Base-by-base conservation (phyloP, 2,797 vertebrate species). In the Pterois miles region DNA sequence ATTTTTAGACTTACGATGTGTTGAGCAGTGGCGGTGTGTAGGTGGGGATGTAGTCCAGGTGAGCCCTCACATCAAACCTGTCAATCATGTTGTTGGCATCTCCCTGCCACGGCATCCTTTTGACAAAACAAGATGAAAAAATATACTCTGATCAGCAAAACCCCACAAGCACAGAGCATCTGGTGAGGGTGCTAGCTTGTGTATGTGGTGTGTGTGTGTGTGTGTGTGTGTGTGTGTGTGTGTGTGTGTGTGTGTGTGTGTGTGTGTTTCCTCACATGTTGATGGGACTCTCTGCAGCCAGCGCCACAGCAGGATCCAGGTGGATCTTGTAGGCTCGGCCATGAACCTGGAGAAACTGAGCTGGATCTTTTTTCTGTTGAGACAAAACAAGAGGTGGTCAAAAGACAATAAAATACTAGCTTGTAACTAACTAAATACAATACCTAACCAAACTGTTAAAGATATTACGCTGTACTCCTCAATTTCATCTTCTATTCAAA, bases 271-370 rank as follows among this genome's bases (percentile, higher is more conserved):
- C 97, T 95, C 81, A 99, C 97, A 99, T 99, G 93, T 99, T 99
- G 69, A 97, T 96, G 0, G 97, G 98, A 72, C 97, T 98, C 90
- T 99, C 98, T 7, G 98, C 98, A 0, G 98, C 98, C 74, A 99
- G 75, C 0, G 98, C 97, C 2, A 99, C 97, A 0, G 98, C 97
- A 1, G 98, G 97, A 90, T 99, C 98, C 85, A 99, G 93, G 75
- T 98, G 96, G 48, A 99, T 97, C 89, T 98, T 99, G 88, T 98
- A 99, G n/a, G 97, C 95, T n/a, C 97, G 94, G 31, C 98, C 98
- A 3, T 99, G 98, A n/a, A 99, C 97, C 90, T 99, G 98, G 38
- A 99, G 96, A 87, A 99, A 99, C 95, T 99, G 98, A n/a, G 98
- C 98, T 0, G 98, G 98, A 89, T 99, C 98, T 88, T 99, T 99